A percentile compares a stretch with the other conserved stretches of the same genome.
phyloP scores from a whole-genome alignment of 30 jellyfish, hydroid and myxozoan genomes.

The Phacellophora camtschatica region DNA sequence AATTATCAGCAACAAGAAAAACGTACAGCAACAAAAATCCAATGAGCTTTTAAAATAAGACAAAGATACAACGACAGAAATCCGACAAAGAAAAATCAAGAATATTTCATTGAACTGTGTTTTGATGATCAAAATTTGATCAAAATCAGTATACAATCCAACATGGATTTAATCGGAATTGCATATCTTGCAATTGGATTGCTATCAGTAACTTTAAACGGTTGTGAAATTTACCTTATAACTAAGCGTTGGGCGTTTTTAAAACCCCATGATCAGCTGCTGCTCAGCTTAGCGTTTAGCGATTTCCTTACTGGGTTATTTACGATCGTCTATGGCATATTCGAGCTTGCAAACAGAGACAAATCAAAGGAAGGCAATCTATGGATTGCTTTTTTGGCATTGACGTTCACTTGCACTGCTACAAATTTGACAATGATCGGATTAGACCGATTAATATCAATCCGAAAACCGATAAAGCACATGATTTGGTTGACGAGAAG shows the following conservation, averaged over 20 bases:
- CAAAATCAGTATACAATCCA: too few relatives aligned
- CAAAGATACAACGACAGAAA: too few relatives aligned
- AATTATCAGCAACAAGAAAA: too few relatives aligned
- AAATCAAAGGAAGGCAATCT: background rate
- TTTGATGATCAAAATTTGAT: too few relatives aligned
- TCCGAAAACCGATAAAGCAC: constrained; percentile 51
- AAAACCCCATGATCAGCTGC: constrained; percentile 35
- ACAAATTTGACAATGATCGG: constrained; percentile 33
- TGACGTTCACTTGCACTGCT: constrained; percentile 27
- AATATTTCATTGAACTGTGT: too few relatives aligned
- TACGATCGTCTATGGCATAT: constrained; percentile 17
- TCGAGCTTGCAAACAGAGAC: background rate
- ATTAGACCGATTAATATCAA: constrained; percentile 31
- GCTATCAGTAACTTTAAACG: background rate
- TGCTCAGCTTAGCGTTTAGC: constrained; percentile 42
- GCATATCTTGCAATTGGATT: background rate
- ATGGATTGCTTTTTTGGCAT: background rate
- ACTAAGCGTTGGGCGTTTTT: background rate
- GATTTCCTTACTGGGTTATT: constrained; percentile 15
- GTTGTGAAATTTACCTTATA: background rate
- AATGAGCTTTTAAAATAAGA: too few relatives aligned
- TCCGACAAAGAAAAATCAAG: too few relatives aligned
- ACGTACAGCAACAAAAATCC: too few relatives aligned
- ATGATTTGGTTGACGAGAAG: constrained; percentile 29
- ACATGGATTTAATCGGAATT: background rate